phyloP scores from a whole-genome alignment of 2,113 vertebrate species.

The Mola mola region DNA sequence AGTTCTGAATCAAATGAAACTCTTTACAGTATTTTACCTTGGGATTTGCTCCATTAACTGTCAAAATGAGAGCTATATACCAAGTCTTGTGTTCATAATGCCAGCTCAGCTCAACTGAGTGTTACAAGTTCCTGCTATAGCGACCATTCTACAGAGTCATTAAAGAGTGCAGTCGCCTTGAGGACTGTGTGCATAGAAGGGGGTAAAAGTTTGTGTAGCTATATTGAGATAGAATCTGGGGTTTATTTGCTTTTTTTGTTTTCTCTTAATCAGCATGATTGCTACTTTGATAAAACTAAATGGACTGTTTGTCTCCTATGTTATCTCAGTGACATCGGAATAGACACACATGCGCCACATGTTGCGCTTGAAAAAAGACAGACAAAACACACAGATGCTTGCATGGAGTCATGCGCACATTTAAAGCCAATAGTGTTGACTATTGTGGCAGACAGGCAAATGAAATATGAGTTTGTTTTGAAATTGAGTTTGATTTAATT shows the following conservation, averaged over 20 bases:
- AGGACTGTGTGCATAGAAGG: conserved; percentile 17
- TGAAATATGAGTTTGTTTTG: no score
- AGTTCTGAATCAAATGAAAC: conserved; percentile 20
- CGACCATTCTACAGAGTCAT: conserved; percentile 68
- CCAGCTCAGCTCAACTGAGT: conserved; percentile 69
- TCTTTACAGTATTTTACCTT: conserved; percentile 35
- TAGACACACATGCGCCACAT: conserved; percentile 6
- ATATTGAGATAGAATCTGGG: conserved; percentile 50
- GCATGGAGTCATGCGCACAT: neutral
- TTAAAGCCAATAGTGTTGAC: conserved; percentile 11
- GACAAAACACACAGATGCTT: conserved; percentile 14
- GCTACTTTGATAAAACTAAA: conserved; percentile 58
- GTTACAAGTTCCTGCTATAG: conserved; percentile 61
- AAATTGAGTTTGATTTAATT: conserved; percentile 11
- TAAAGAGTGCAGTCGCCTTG: conserved; percentile 53
- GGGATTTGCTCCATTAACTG: conserved; percentile 58
- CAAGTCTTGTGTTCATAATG: conserved; percentile 41
- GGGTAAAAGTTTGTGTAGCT: conserved; percentile 54
- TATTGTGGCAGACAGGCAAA: conserved; percentile 24
- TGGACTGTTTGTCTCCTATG: conserved; percentile 55
- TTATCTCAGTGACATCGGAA: conserved; percentile 44
- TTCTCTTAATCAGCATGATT: conserved; percentile 61
- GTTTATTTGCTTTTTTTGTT: conserved; percentile 61
- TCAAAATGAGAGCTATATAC: conserved; percentile 53
- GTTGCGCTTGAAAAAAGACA: neutral